Evolutionary conservation across 2,113 vertebrate species (phyloP).

Genomic region (Periophthalmus modestus): DNA sequence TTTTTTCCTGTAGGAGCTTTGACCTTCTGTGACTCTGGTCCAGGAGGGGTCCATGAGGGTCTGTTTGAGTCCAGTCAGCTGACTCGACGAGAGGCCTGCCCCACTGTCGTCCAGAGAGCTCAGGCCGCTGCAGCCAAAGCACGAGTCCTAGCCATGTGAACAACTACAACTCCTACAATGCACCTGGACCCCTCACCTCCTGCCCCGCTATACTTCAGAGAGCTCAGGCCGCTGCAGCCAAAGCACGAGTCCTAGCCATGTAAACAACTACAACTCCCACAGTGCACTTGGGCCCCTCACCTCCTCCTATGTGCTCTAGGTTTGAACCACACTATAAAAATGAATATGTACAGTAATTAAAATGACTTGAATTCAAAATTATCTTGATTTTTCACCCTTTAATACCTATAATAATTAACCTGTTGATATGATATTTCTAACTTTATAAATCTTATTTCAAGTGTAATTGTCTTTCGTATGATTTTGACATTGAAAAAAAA

Average conservation of each 20-base stretch:
- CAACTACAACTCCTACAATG: slow-evolving; percentile 23
- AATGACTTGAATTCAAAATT: neutral
- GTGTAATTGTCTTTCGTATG: no score
- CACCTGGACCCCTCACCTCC: slow-evolving; percentile 38
- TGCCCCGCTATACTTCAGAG: slow-evolving; percentile 84
- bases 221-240: slow-evolving; percentile 87
- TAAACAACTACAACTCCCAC: slow-evolving; percentile 69
- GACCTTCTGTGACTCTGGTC: slow-evolving; percentile 85
- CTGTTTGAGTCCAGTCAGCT: slow-evolving; percentile 95
- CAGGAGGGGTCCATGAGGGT: slow-evolving; percentile 81
- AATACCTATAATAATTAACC: no score
- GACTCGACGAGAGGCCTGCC: slow-evolving; percentile 85
- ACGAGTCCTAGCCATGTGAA: slow-evolving; percentile 85
- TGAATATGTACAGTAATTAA: neutral
- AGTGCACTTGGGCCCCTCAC: slow-evolving; percentile 10
- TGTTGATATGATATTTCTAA: no score
- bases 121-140: slow-evolving; percentile 88
- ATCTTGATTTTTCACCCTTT: no score
- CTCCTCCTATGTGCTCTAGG: neutral
- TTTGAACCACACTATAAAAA: slow-evolving; percentile 16
- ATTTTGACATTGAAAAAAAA: no score
- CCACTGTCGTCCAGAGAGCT: slow-evolving; percentile 84
- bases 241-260: slow-evolving; percentile 84
- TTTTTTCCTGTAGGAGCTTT: slow-evolving; percentile 80
- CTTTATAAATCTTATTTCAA: no score